phyloP scores from a whole-genome alignment of 1,140 invertebrate genomes.

The Trachelipus rathkii region DNA sequence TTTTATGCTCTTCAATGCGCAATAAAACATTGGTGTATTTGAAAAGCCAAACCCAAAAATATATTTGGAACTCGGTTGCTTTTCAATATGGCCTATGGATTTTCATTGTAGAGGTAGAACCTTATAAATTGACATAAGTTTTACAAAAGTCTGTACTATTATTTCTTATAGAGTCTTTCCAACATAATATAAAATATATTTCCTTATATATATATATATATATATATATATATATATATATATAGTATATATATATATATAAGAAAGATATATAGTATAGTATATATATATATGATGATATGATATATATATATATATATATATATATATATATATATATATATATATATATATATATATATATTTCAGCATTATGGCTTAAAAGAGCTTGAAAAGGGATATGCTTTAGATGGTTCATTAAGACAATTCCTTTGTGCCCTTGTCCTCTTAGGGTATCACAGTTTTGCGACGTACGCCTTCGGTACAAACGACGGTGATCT shows the following conservation, averaged over 20 bases:
- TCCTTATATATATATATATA: conserved; percentile 21
- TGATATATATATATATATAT: conserved; percentile 31
- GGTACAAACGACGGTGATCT: conserved; percentile 75
- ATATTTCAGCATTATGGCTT: conserved; percentile 57
- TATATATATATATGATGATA: conserved; percentile 29
- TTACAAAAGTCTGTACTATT: too few species aligned
- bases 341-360: conserved; percentile 10
- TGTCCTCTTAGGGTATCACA: conserved; percentile 75
- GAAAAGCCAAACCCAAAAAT: too few species aligned
- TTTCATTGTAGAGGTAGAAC: too few species aligned
- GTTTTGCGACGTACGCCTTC: conserved; percentile 76
- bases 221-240: conserved; percentile 17
- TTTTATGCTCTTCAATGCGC: too few species aligned
- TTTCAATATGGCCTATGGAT: too few species aligned
- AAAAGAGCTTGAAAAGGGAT: conserved; percentile 67
- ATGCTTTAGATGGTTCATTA: conserved; percentile 64
- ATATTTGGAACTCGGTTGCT: too few species aligned
- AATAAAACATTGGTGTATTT: too few species aligned
- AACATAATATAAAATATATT: too few species aligned
- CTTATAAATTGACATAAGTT: too few species aligned
- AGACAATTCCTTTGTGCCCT: conserved; percentile 80
- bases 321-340: conserved; percentile 19
- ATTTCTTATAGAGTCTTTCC: too few species aligned
- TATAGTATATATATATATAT: conserved; percentile 18
- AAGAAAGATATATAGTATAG: conserved; percentile 22